Base-by-base conservation (phyloP, 1,140 invertebrate genomes). In the Marisa cornuarietis region DNA sequence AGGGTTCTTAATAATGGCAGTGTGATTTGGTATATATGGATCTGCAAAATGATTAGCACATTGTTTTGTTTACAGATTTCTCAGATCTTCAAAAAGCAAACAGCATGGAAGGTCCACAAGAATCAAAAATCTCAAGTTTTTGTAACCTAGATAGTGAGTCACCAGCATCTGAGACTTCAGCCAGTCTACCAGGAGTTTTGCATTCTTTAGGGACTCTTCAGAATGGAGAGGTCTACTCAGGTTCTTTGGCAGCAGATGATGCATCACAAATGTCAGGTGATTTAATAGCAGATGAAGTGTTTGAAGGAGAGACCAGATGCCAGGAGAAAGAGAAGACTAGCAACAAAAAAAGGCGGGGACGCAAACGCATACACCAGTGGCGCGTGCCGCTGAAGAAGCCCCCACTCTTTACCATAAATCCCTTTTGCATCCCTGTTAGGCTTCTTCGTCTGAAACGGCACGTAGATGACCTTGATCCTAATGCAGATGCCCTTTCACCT, bases 361-460 rank as follows among this genome's bases (percentile, higher is more conserved):
- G 62, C 16, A 71, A n/a, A 31, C n/a, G 24, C 2, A 24, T 66
- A 42, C 14, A 81, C 49, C 66, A 66, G 52, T 75, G 76, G 76
- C 31, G 76, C 18, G 10, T 51, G 10, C 74, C 80, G 4, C 58
- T 80, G 4, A 79, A 83, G 20, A 85, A 85, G 42, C 84, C 84
- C 8, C 69, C 65, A 72, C 73, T 85, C 42, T 85, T 76, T 63
- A 80, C 82, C 58, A 73, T 85, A 65, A 85, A 85, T 61, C 84
- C 84, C 8, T 82, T 83, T 54, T 85, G 84, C 80, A 79, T 85
- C 26, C 84, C 84, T 1, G 80, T 85, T 13, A 72, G 75, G 16
- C 76, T 85, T 1, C 71, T 85, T 8, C 80, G 77, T 31, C 63
- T 84, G 24, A 75, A 79, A 51, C 61, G 52, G 18, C 74, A 65